phyloP scores from a whole-genome alignment of 2,888 invertebrate genomes.

The Standfussiana lucernea region DNA sequence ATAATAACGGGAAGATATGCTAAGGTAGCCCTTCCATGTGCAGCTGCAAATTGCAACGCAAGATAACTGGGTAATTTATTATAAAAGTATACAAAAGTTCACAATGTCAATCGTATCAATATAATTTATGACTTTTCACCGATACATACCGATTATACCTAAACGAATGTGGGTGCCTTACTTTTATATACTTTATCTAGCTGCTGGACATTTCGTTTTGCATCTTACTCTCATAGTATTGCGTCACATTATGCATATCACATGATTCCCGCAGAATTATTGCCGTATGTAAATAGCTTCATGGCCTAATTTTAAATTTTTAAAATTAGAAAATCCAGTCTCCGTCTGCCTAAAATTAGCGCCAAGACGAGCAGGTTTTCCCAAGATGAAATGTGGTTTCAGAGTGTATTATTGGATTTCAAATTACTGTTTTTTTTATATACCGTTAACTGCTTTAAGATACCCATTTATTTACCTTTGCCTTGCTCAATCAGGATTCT shows the following conservation, averaged over 20 bases:
- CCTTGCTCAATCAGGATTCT: too few species aligned
- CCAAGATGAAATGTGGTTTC: constrained; percentile 4
- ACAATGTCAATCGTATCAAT: constrained; percentile 54
- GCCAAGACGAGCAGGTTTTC: neutral
- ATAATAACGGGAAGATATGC: neutral
- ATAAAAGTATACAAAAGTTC: constrained; percentile 44
- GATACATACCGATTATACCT: constrained; percentile 10
- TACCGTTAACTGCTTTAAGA: neutral
- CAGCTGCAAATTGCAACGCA: neutral
- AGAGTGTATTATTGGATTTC: neutral
- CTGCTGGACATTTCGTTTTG: constrained; percentile 34
- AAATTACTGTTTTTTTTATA: neutral
- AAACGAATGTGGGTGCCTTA: constrained; percentile 21
- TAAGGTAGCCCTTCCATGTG: constrained; percentile 7
- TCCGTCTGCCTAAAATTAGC: neutral
- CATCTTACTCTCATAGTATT: constrained; percentile 60
- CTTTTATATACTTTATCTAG: constrained; percentile 59
- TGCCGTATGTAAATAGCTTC: constrained; percentile 12
- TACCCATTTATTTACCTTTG: neutral
- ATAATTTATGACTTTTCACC: constrained; percentile 47
- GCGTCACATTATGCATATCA: constrained; percentile 27
- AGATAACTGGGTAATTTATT: constrained; percentile 44
- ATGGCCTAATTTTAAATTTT: constrained; percentile 20
- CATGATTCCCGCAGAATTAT: constrained; percentile 22
- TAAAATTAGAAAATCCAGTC: neutral